Evolutionary conservation across 2,113 vertebrate species (phyloP).

Genomic region (Columbina picui): DNA sequence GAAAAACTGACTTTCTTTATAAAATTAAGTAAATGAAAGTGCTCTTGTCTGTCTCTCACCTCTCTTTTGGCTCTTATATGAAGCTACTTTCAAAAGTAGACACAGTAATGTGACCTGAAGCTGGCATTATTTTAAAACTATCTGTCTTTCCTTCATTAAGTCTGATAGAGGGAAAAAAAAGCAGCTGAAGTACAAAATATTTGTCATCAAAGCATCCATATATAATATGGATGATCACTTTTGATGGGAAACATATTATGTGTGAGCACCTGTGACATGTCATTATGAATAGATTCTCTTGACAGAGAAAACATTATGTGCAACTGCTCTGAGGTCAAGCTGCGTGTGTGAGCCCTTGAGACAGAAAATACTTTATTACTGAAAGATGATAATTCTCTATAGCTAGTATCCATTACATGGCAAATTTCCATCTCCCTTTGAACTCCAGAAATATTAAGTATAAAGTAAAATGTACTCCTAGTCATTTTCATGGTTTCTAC

Average conservation of each 20-base stretch:
- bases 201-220: slow-evolving; percentile 38
- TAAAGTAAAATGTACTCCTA: background rate
- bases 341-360: background rate
- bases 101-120: background rate
- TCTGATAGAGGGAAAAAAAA: slow-evolving; percentile 40
- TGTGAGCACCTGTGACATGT: slow-evolving; percentile 24
- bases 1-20: background rate
- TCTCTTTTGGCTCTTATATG: background rate
- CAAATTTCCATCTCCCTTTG: background rate
- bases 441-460: background rate
- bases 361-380: background rate
- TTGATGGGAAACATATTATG: background rate
- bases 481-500: background rate
- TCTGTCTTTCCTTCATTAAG: background rate
- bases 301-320: slow-evolving; percentile 4
- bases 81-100: background rate
- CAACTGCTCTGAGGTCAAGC: slow-evolving; percentile 29
- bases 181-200: slow-evolving; percentile 36
- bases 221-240: slow-evolving; percentile 12
- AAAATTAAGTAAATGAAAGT: background rate
- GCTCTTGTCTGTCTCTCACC: background rate
- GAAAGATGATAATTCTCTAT: background rate
- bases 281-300: background rate
- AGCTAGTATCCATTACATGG: background rate
- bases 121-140: slow-evolving; percentile 25